These are phyloP conservation scores for Drosophila mauritiana DNA, from an alignment of 1,140 invertebrate genomes.

Conservation along the genomic window DNA sequence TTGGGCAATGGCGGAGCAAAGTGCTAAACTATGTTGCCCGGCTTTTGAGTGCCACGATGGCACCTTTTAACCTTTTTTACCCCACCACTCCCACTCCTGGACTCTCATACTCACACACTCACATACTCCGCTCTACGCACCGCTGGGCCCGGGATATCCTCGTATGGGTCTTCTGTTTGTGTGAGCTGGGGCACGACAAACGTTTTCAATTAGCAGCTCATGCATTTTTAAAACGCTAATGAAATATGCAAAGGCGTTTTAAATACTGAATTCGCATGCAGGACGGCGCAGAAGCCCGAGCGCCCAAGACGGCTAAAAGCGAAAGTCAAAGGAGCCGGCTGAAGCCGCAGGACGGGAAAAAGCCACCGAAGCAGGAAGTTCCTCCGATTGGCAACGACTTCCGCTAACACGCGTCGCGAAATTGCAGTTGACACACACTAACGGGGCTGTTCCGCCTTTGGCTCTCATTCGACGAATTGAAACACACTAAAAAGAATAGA, in stretches of 20 bases:
- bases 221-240: conserved; percentile 82
- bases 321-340: conserved; percentile 56
- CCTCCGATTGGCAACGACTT: conserved; percentile 81
- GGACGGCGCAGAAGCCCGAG: conserved; percentile 20
- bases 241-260: conserved; percentile 79
- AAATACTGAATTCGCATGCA: conserved; percentile 57
- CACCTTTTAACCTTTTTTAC: conserved; percentile 69
- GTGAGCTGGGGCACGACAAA: conserved; percentile 68
- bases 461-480: background rate
- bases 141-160: conserved; percentile 21
- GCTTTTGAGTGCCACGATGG: conserved; percentile 67
- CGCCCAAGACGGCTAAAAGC: conserved; percentile 42
- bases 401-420: conserved; percentile 71
- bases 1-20: conserved; percentile 67
- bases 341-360: conserved; percentile 41
- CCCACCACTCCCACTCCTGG: background rate
- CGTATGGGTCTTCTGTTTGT: conserved; percentile 34
- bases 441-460: background rate
- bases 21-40: conserved; percentile 84
- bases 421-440: conserved; percentile 56
- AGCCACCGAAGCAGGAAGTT: conserved; percentile 52
- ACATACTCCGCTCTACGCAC: conserved; percentile 54
- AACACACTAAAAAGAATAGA: background rate
- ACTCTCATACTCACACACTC: background rate
- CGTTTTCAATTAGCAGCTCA: conserved; percentile 84